A percentile compares a stretch with the other conserved stretches of the same genome.
Evolutionary conservation across 2,797 vertebrate species (phyloP).

Genomic region (Pangasius sanitwongsei): DNA sequence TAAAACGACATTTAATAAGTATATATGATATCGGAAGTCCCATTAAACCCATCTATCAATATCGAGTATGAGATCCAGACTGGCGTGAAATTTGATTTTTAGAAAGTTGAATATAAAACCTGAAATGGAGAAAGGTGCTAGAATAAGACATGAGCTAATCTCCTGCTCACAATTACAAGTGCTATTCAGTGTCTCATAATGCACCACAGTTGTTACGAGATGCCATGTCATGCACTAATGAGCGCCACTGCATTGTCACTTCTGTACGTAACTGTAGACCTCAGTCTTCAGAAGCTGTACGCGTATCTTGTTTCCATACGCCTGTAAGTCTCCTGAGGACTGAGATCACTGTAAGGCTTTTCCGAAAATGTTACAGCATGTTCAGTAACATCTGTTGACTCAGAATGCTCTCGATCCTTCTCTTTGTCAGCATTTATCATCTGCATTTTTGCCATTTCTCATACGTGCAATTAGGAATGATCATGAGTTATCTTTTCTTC

Average conservation of each 20-base stretch:
- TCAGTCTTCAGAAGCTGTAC: background rate
- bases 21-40: background rate
- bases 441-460: slow-evolving; percentile 30
- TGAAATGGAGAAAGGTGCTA: background rate
- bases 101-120: background rate
- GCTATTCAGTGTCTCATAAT: background rate
- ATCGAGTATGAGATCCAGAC: background rate
- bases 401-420: slow-evolving; percentile 45
- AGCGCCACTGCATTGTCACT: background rate
- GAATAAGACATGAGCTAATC: background rate
- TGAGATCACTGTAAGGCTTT: slow-evolving; percentile 48
- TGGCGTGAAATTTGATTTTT: background rate
- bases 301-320: background rate
- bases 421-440: slow-evolving; percentile 35
- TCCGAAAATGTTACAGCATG: slow-evolving; percentile 42
- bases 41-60: background rate
- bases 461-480: background rate
- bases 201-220: background rate
- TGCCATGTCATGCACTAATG: background rate
- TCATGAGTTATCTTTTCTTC: slow-evolving; percentile 41
- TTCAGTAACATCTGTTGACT: background rate
- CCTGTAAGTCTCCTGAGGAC: slow-evolving; percentile 45
- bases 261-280: background rate
- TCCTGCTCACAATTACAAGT: background rate
- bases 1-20: background rate